Base-by-base conservation (phyloP, 2,797 vertebrate species). In the Poeciliopsis presidionis region DNA sequence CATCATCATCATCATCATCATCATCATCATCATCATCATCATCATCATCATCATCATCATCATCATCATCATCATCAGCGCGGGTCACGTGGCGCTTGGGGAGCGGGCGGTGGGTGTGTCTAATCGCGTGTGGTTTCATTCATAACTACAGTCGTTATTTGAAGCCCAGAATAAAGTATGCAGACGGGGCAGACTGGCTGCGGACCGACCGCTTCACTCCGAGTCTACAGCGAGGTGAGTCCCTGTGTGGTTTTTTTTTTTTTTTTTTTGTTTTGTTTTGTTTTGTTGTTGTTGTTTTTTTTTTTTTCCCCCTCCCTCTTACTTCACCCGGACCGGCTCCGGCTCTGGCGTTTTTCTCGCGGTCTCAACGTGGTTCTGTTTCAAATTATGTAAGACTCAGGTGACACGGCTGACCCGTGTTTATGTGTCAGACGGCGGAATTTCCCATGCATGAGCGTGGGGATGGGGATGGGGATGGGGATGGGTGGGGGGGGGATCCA, bases 31-130 rank as follows among this genome's bases (percentile, higher is more conserved):
- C 90, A 36, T 36, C 33, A 36, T 3, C 33, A 36, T 36, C 33
- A 36, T 36, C 36, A 36, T 0, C 36, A 36, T 36, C 36, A 36
- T 36, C 36, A 5, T 43, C 89, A 86, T 5, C 86, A 30, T 30
- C 57, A 28, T 12, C 59, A 18, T 1, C 57, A 30, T 30, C 57
- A 59, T 61, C 88, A 74, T 76, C 88, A 70, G 59, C 1, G 75
- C 45, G 7, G 82, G 85, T 93, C 94, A 95, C 92, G 86, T 94
- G 94, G 83, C 77, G 55, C 70, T 73, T 74, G 61, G 78, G 86
- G 87, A 93, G 88, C 86, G 81, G 94, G 92, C 88, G 88, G 93
- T 94, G 93, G 94, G 94, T 76, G 94, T 94, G 93, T 94, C 92
- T 39, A 87, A 91, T 84, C 84, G 92, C 86, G 90, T 92, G 90